phyloP scores from a whole-genome alignment of 2,888 invertebrate species.

The Orchesellides sinensis region DNA sequence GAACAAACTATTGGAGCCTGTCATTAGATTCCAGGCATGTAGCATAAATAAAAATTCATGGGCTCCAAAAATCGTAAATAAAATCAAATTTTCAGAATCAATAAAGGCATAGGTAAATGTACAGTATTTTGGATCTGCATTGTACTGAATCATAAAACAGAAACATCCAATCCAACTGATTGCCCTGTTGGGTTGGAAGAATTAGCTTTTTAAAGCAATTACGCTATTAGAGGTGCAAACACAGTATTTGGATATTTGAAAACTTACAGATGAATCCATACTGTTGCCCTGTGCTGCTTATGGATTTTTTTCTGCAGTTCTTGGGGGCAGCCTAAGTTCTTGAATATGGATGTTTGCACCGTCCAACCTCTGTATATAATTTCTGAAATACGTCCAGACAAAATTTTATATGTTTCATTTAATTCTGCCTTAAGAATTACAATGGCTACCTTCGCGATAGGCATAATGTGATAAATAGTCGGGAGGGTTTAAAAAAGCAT shows the following conservation, averaged over 20 bases:
- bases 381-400: slow-evolving; percentile 10
- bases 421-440: not conserved
- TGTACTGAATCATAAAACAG: slow-evolving; percentile 22
- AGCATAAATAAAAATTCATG: slow-evolving; percentile 54
- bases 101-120: slow-evolving; percentile 44
- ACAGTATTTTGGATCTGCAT: slow-evolving; percentile 46
- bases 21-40: slow-evolving; percentile 50
- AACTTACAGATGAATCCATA: slow-evolving; percentile 49
- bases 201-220: too few species aligned
- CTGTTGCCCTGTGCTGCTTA: not conserved
- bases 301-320: not conserved
- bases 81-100: not conserved
- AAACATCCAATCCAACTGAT: slow-evolving; percentile 38
- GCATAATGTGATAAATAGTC: not conserved
- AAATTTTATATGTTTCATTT: not conserved
- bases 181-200: too few species aligned
- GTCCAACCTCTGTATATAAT: slow-evolving; percentile 38
- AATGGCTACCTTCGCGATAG: not conserved
- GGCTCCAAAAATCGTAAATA: slow-evolving; percentile 22
- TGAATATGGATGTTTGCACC: slow-evolving; percentile 28
- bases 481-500: not conserved
- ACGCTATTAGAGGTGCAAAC: too few species aligned
- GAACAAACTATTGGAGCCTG: slow-evolving; percentile 13
- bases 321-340: slow-evolving; percentile 5
- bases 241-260: too few species aligned